Conservation (phyloP, 2,888 invertebrate genomes). For the Agonopterix subpropinquella region DNA sequence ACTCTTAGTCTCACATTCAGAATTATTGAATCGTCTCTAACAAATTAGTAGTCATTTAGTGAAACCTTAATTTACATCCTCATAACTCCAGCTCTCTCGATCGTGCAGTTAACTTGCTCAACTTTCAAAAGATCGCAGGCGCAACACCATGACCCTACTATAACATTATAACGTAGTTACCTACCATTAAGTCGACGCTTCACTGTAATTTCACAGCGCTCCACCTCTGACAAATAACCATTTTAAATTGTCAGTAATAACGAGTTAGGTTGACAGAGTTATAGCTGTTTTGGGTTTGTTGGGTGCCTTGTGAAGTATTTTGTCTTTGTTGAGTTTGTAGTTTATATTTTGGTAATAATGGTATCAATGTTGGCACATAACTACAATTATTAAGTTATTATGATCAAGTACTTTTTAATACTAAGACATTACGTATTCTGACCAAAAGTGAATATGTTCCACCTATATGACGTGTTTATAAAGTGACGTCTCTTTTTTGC, state of each 20-base stretch:
- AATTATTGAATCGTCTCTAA: too few species aligned
- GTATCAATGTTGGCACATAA: too few species aligned
- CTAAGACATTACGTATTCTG: too few species aligned
- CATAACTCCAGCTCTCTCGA: not conserved
- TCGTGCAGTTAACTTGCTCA: not conserved
- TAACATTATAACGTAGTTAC: conserved; percentile 16
- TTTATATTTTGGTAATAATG: too few species aligned
- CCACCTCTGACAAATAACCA: conserved; percentile 22
- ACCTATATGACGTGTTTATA: too few species aligned
- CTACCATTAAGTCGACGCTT: conserved; percentile 18
- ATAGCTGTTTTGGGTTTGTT: conserved; percentile 2
- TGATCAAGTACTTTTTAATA: too few species aligned
- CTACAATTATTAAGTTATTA: too few species aligned
- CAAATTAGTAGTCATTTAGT: not conserved
- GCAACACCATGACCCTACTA: conserved; percentile 8
- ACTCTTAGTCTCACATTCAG: too few species aligned
- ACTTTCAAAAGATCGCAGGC: conserved; percentile 5
- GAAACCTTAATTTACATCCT: not conserved
- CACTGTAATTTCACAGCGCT: conserved; percentile 20
- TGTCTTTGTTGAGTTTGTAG: too few species aligned
- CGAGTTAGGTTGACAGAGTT: conserved; percentile 7
- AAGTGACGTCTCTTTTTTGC: too few species aligned
- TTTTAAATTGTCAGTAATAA: conserved; percentile 21
- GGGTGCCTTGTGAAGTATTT: too few species aligned
- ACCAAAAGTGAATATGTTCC: too few species aligned